Evolutionary conservation across 1,140 invertebrate species (phyloP).

Genomic region (Euwallacea similis): DNA sequence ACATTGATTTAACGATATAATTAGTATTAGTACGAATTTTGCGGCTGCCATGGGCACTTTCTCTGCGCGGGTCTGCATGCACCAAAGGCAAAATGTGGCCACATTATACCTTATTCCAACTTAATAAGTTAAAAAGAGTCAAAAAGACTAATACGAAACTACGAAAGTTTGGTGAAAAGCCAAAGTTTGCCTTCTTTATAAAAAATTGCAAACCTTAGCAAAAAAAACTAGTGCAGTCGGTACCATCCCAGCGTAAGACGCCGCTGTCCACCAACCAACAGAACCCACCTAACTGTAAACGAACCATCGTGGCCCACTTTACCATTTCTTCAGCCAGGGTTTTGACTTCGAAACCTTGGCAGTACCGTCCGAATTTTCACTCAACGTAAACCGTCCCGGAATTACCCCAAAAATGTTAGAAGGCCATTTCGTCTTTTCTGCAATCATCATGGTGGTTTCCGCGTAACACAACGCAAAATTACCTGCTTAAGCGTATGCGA

Average conservation of each 20-base stretch:
- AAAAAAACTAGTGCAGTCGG: background rate
- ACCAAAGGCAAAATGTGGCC: no score
- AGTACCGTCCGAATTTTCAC: background rate
- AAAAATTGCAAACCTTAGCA: no score
- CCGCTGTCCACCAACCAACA: background rate
- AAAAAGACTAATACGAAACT: no score
- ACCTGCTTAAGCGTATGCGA: slow-evolving; percentile 2
- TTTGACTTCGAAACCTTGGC: slow-evolving; percentile 13
- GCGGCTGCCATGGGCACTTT: no score
- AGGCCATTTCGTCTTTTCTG: background rate
- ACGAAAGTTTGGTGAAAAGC: no score
- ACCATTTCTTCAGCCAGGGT: slow-evolving; percentile 20
- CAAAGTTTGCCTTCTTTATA: no score
- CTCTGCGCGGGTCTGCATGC: no score
- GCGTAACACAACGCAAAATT: background rate
- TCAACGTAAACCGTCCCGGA: background rate
- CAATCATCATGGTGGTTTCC: background rate
- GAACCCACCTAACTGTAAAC: slow-evolving; percentile 24
- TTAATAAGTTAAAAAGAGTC: no score
- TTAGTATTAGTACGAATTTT: no score
- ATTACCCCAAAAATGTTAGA: slow-evolving; percentile 7
- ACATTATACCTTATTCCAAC: no score
- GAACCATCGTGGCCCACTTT: slow-evolving; percentile 27
- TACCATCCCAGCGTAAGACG: background rate
- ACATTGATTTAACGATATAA: no score